Conservation (phyloP, 1,140 invertebrate genomes). For the Cotesia chilonis region DNA sequence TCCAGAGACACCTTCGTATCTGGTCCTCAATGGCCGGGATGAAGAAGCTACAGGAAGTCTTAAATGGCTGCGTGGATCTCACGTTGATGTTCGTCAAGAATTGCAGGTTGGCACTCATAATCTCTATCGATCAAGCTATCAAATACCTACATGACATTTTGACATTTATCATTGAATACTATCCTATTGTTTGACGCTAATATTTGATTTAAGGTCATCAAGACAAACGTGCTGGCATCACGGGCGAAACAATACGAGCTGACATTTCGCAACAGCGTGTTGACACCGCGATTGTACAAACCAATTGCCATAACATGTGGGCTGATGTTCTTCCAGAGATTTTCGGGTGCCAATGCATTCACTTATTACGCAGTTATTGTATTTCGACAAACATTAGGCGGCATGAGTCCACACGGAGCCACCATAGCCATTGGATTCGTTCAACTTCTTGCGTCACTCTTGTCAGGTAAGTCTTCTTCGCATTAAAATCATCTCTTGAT, state of each 20-base stretch:
- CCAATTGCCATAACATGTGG: constrained; percentile 83
- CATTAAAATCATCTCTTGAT: too few relatives aligned
- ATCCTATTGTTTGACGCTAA: too few relatives aligned
- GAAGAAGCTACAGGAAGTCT: constrained; percentile 80
- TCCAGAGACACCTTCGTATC: constrained; percentile 84
- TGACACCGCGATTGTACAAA: constrained; percentile 69
- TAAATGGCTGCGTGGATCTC: constrained; percentile 78
- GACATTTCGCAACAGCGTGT: constrained; percentile 65
- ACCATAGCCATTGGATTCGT: constrained; percentile 82
- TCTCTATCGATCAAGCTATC: not conserved
- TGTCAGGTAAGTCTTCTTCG: constrained; percentile 68
- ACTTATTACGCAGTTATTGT: constrained; percentile 84
- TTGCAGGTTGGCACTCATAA: constrained; percentile 55
- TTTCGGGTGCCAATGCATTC: constrained; percentile 83
- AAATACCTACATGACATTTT: too few relatives aligned
- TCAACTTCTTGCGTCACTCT: constrained; percentile 78
- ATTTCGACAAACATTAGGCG: constrained; percentile 79
- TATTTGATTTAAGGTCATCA: constrained; percentile 54
- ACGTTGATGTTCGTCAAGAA: constrained; percentile 77
- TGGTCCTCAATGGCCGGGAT: constrained; percentile 78
- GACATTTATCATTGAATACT: too few relatives aligned
- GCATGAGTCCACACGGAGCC: constrained; percentile 82
- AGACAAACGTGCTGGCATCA: constrained; percentile 62
- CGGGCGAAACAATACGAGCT: constrained; percentile 62
- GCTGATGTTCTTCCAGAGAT: constrained; percentile 85